Conservation (phyloP, 2,888 invertebrate genomes). For the Drosophila longiperda region DNA sequence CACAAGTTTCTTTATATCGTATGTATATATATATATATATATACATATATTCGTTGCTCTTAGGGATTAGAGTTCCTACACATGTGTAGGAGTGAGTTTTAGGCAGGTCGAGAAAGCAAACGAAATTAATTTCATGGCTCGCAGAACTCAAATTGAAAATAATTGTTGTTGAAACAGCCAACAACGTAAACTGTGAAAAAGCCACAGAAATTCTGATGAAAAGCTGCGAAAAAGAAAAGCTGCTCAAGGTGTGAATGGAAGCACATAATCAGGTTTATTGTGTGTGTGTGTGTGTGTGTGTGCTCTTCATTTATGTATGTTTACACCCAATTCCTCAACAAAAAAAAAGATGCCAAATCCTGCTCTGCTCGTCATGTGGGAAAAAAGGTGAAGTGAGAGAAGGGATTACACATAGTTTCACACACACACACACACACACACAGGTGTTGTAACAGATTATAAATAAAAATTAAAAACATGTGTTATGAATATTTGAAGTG, state of each 20-base stretch:
- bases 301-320: conserved; percentile 18
- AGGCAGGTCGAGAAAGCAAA: conserved; percentile 39
- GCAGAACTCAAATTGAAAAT: conserved; percentile 73
- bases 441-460: not conserved
- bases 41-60: not conserved
- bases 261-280: conserved; percentile 34
- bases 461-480: conserved; percentile 3
- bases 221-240: conserved; percentile 37
- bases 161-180: conserved; percentile 63
- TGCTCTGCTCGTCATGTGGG: not conserved
- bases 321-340: not conserved
- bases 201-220: conserved; percentile 30
- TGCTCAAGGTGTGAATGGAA: conserved; percentile 38
- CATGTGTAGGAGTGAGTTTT: conserved; percentile 5
- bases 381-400: conserved; percentile 15
- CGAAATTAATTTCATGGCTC: conserved; percentile 79
- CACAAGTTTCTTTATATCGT: conserved; percentile 3
- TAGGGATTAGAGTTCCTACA: conserved; percentile 39
- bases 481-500: conserved; percentile 15
- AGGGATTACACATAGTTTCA: conserved; percentile 28
- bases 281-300: conserved; percentile 7
- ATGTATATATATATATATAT: not conserved
- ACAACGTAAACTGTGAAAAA: conserved; percentile 13
- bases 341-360: not conserved
- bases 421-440: not conserved